Evolutionary conservation across 2,797 vertebrate species (phyloP).

Genomic region (Ispidina picta): DNA sequence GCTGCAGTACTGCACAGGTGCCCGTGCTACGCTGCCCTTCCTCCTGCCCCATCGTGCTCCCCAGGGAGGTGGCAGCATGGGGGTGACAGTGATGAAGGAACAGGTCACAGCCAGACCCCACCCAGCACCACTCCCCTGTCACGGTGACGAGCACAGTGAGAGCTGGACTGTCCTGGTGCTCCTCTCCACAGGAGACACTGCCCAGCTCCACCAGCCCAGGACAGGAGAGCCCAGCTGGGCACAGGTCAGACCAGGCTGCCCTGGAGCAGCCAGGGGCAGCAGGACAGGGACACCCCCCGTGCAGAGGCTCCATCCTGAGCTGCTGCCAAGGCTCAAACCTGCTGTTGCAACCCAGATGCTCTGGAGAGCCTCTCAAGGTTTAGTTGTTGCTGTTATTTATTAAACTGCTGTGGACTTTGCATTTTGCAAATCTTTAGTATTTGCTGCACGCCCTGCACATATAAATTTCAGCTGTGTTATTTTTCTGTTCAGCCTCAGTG

Average conservation of each 20-base stretch:
- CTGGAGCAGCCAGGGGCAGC: fast-evolving
- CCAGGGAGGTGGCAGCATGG: not conserved
- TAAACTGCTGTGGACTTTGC: not conserved
- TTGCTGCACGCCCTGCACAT: not conserved
- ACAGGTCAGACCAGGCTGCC: fast-evolving
- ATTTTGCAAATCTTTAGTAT: not conserved
- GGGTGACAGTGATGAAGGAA: not conserved
- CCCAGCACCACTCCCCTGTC: not conserved
- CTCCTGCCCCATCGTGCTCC: not conserved
- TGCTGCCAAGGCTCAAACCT: not conserved
- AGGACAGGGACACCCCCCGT: too few species aligned
- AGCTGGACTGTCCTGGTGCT: not conserved
- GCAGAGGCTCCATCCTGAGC: not conserved
- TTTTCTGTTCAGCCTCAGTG: not conserved
- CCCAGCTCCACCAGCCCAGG: fast-evolving
- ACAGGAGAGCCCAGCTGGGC: not conserved
- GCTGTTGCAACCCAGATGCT: not conserved
- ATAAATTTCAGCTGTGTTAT: not conserved
- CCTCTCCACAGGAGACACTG: not conserved
- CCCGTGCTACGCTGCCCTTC: fast-evolving
- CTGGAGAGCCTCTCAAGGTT: not conserved
- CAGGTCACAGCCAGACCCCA: not conserved
- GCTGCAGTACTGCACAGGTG: not conserved
- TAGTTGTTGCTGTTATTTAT: not conserved
- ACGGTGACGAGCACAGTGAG: fast-evolving